Conservation (phyloP, 1,140 invertebrate species). For the Globodera rostochiensis region DNA sequence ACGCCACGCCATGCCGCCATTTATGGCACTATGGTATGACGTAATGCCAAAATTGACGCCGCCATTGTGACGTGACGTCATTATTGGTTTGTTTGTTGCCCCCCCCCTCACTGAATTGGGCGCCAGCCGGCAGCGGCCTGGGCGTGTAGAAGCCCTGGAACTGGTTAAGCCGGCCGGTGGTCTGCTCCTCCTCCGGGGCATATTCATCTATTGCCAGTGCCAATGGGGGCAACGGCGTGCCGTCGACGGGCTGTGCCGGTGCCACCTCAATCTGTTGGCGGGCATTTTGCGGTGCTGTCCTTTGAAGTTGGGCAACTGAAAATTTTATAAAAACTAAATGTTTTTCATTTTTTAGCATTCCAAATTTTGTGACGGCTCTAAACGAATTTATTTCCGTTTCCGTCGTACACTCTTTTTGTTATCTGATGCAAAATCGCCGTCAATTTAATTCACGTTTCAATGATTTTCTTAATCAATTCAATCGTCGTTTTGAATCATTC, state of each 20-base stretch:
- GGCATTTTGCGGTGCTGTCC: neutral
- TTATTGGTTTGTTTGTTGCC: too few species aligned
- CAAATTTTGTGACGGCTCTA: too few species aligned
- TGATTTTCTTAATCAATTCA: neutral
- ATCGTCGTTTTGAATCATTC: too few species aligned
- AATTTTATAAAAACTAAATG: too few species aligned
- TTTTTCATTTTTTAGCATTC: too few species aligned
- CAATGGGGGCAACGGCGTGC: constrained; percentile 4
- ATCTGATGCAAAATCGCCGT: too few species aligned
- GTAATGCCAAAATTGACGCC: too few species aligned
- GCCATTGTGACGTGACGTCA: too few species aligned
- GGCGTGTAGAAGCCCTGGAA: constrained; percentile 62
- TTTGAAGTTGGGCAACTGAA: neutral
- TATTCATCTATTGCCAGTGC: constrained; percentile 17
- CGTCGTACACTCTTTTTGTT: too few species aligned
- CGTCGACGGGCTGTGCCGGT: neutral
- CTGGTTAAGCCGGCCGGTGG: constrained; percentile 61
- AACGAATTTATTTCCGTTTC: neutral
- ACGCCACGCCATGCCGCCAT: too few species aligned
- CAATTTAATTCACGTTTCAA: neutral
- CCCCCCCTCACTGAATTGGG: constrained; percentile 52
- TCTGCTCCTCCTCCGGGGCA: constrained; percentile 1
- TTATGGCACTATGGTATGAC: too few species aligned
- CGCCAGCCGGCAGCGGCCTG: constrained; percentile 53
- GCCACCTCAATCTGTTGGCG: neutral